Evolutionary conservation across 2,797 vertebrate species (phyloP).

Genomic region (Arrhamphus sclerolepis): DNA sequence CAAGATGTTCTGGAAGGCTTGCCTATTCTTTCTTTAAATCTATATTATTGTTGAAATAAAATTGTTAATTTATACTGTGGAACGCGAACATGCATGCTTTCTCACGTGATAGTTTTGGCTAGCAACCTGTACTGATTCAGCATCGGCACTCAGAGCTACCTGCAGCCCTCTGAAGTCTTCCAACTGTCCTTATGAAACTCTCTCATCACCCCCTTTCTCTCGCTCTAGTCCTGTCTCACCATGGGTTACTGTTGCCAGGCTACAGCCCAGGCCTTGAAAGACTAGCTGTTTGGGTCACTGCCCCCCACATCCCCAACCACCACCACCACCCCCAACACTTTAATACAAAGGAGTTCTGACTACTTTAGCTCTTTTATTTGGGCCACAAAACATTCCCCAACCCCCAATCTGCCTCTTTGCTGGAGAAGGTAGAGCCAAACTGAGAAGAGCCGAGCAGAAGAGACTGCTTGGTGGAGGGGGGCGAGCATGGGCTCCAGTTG

Average conservation of each 20-base stretch:
- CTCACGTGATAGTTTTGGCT: slow-evolving; percentile 43
- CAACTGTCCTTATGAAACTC: slow-evolving; percentile 81
- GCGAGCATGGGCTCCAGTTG: slow-evolving; percentile 75
- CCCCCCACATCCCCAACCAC: slow-evolving; percentile 50
- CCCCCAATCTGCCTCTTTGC: slow-evolving; percentile 83
- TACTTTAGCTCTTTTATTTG: slow-evolving; percentile 88
- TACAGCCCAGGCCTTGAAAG: slow-evolving; percentile 84
- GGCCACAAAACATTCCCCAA: slow-evolving; percentile 83
- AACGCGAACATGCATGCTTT: slow-evolving; percentile 34
- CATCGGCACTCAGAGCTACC: slow-evolving; percentile 43
- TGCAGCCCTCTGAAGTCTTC: slow-evolving; percentile 65
- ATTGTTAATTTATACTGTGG: slow-evolving; percentile 54
- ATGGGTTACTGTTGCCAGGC: slow-evolving; percentile 89
- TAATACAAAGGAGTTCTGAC: slow-evolving; percentile 86
- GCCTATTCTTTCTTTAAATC: slow-evolving; percentile 54
- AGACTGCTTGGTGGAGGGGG: slow-evolving; percentile 66
- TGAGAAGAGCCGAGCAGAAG: slow-evolving; percentile 67
- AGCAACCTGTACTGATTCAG: slow-evolving; percentile 35
- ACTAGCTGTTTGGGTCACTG: slow-evolving; percentile 86
- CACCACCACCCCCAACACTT: slow-evolving; percentile 58
- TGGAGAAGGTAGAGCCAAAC: slow-evolving; percentile 76
- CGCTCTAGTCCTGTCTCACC: slow-evolving; percentile 72
- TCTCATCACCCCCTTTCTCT: slow-evolving; percentile 61
- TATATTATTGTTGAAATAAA: slow-evolving; percentile 64
- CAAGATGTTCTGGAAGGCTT: slow-evolving; percentile 43